These are phyloP conservation scores for Larimichthys crocea DNA, from an alignment of 2,113 vertebrate species.

Conservation along the genomic window DNA sequence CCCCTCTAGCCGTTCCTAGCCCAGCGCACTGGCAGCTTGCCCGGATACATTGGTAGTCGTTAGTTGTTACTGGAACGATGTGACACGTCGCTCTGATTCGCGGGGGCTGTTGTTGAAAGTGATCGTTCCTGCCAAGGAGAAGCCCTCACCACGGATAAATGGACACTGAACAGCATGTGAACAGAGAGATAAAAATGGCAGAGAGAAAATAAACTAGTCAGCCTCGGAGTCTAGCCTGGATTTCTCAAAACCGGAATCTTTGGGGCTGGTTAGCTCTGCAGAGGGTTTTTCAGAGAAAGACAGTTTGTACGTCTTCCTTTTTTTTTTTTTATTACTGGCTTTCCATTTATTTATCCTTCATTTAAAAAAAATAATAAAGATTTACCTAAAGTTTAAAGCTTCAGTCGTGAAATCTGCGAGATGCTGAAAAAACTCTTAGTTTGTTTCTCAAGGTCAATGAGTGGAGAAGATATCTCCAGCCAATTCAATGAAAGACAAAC, in stretches of 20 bases:
- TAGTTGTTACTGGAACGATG: conserved; percentile 79
- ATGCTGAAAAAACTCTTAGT: conserved; percentile 32
- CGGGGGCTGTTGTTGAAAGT: conserved; percentile 76
- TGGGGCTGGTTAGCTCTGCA: conserved; percentile 33
- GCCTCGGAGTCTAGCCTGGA: conserved; percentile 34
- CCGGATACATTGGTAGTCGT: conserved; percentile 79
- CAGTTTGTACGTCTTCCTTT: conserved; percentile 6
- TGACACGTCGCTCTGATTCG: conserved; percentile 75
- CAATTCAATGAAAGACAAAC: conserved; percentile 69
- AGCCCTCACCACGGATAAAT: conserved; percentile 72
- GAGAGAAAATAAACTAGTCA: conserved; percentile 70
- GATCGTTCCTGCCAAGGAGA: conserved; percentile 76
- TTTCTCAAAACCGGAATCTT: conserved; percentile 24
- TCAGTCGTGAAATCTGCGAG: conserved; percentile 28
- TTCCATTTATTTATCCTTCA: conserved; percentile 9
- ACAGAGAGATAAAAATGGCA: conserved; percentile 76
- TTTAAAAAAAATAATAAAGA: conserved; percentile 22
- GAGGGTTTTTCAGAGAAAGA: conserved; percentile 24
- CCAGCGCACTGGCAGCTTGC: conserved; percentile 69
- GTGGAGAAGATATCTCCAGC: conserved; percentile 63
- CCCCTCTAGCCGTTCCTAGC: conserved; percentile 46
- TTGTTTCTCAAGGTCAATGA: conserved; percentile 75
- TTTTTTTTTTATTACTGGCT: neutral
- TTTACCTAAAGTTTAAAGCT: conserved; percentile 25
- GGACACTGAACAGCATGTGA: conserved; percentile 74